These are phyloP conservation scores for Syrmaticus mikado DNA, from an alignment of 2,113 vertebrate genomes.

Conservation along the genomic window DNA sequence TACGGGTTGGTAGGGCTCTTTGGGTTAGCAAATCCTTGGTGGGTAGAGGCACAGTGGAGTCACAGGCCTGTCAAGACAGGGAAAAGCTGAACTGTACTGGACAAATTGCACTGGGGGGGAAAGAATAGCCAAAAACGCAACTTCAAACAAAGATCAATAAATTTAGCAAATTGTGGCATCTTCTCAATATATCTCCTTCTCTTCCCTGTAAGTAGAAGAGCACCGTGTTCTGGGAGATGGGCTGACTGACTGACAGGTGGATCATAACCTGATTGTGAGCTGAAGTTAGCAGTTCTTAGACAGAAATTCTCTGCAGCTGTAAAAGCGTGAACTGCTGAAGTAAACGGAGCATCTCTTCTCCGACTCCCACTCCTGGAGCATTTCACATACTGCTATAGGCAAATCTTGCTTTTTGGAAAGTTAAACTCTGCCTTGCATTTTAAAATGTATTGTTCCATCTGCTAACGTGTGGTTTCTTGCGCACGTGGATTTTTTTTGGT, in stretches of 20 bases:
- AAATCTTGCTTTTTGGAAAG: neutral
- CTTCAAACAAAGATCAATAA: neutral
- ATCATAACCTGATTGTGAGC: neutral
- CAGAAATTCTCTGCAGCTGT: neutral
- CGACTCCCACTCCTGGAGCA: neutral
- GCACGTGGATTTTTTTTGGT: neutral
- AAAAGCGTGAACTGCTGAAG: neutral
- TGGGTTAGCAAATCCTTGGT: neutral
- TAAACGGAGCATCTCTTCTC: neutral
- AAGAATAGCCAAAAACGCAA: accelerated
- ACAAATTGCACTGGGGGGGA: neutral
- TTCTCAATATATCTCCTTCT: neutral
- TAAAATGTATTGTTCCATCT: neutral
- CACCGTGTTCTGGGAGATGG: neutral
- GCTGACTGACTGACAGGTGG: neutral
- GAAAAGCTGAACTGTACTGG: neutral
- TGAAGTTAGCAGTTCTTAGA: neutral
- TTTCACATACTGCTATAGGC: neutral
- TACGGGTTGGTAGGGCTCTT: neutral
- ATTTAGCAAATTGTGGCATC: neutral
- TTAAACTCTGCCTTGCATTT: neutral
- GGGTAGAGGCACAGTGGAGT: neutral
- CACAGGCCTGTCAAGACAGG: accelerated
- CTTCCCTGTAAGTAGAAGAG: neutral
- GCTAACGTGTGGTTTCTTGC: neutral